These are phyloP conservation scores for Phenganax stokvisi DNA, from an alignment of 92 coral and sea anemone species.

Conservation along the genomic window DNA sequence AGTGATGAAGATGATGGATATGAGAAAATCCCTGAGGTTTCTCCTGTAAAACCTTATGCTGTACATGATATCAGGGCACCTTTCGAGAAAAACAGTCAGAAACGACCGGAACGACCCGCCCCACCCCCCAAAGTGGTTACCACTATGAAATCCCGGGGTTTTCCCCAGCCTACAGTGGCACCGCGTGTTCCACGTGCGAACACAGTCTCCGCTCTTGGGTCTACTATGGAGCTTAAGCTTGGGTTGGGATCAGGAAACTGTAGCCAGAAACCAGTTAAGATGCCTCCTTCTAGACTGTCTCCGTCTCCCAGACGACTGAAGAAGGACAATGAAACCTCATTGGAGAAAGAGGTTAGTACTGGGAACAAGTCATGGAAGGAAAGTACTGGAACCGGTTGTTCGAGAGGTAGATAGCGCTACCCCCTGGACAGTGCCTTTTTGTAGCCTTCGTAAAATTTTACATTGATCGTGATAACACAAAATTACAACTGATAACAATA, in stretches of 20 bases:
- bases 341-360: neutral
- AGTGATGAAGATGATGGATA: conserved; percentile 25
- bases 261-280: conserved; percentile 14
- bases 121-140: conserved; percentile 9
- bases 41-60: conserved; percentile 15
- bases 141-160: conserved; percentile 4
- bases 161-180: conserved; percentile 3
- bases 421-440: too few species aligned
- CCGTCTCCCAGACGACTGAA: neutral
- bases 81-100: neutral
- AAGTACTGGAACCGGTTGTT: too few species aligned
- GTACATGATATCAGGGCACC: conserved; percentile 16
- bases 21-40: conserved; percentile 20
- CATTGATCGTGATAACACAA: too few species aligned
- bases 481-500: too few species aligned
- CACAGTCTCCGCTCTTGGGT: conserved; percentile 21
- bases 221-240: conserved; percentile 13
- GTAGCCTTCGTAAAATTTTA: too few species aligned
- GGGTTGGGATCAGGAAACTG: neutral
- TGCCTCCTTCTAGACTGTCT: neutral
- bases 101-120: conserved; percentile 15
- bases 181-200: conserved; percentile 31
- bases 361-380: neutral
- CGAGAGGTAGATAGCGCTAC: too few species aligned
- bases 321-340: neutral